Base-by-base conservation (phyloP, 2,113 vertebrate genomes). In the Amphiprion percula region DNA sequence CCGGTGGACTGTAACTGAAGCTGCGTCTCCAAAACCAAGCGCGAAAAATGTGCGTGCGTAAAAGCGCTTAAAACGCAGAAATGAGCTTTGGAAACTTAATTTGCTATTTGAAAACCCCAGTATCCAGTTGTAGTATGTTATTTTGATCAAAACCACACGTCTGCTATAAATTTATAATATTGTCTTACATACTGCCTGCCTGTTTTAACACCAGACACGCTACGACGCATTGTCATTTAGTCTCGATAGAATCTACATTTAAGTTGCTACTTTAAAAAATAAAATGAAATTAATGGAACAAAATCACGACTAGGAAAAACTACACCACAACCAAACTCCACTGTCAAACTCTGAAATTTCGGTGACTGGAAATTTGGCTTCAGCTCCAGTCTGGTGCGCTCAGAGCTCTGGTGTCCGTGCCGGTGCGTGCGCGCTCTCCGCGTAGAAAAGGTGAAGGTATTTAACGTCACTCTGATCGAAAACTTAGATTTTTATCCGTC, bases 401-500 rank as follows among this genome's bases (percentile, higher is more conserved):
- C 49, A 16, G 28, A 19, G 28, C 67, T 65, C 30, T n/a, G 58
- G 12, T 56, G 41, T 47, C 2, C 28, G 74, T 30, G 33, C 70
- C 60, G 23, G 68, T 61, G 73, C 33, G 78, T n/a, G 71, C 69
- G 61, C 77, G 41, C 41, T 66, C 44, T 73, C 17, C 39, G 73
- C 54, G 5, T 33, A 62, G 4, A 39, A 37, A 56, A 74, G 66
- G 68, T 75, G 67, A 50, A 60, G 37, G 15, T 56, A 55, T 70
- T n/a, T 12, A 77, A 65, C 24, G 17, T 23, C 17, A 64, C 33
- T 61, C 24, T 58, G 53, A 58, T 49, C 50, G 23, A 49, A 19
- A 52, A 46, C 37, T 75, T 63, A 49, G 12, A 61, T 15, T 26
- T 39, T 75, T 52, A 62, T 84, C 83, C 64, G 63, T 76, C 80